phyloP scores from a whole-genome alignment of 2,797 vertebrate species.

The Semaprochilodus insignis region DNA sequence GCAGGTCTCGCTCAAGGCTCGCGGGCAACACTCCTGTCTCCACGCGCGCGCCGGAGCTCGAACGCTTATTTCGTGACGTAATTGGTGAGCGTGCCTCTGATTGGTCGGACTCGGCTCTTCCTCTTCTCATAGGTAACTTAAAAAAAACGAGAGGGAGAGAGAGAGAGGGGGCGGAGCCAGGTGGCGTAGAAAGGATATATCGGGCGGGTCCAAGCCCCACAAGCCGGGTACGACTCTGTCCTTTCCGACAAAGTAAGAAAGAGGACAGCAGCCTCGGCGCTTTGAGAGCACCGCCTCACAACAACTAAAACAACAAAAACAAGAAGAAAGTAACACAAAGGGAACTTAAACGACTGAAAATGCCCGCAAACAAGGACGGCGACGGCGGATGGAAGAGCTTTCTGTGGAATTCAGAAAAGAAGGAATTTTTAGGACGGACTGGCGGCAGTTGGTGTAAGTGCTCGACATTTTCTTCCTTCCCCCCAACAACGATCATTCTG shows the following conservation, averaged over 20 bases:
- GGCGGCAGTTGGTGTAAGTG: conserved; percentile 95
- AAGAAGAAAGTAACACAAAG: conserved; percentile 30
- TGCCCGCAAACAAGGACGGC: conserved; percentile 91
- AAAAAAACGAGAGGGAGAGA: conserved; percentile 43
- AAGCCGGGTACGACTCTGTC: conserved; percentile 74
- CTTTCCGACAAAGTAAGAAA: conserved; percentile 64
- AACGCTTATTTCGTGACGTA: conserved; percentile 69
- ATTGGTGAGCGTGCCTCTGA: conserved; percentile 64
- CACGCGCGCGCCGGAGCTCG: not conserved
- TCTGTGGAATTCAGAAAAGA: conserved; percentile 96
- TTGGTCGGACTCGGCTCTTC: conserved; percentile 73
- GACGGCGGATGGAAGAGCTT: conserved; percentile 93
- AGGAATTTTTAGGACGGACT: conserved; percentile 92
- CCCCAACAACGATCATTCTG: not conserved
- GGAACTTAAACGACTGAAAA: conserved; percentile 65
- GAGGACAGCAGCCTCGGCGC: not conserved
- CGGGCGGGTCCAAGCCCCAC: conserved; percentile 69
- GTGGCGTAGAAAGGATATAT: conserved; percentile 69
- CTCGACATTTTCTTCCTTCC: conserved; percentile 19
- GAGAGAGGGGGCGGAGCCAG: conserved; percentile 70
- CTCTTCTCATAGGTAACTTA: conserved; percentile 72
- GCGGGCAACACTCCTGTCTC: not conserved
- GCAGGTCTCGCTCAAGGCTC: not conserved
- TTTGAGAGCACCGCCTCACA: not conserved
- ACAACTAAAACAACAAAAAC: not conserved